Conservation (phyloP, 2,797 vertebrate genomes). For the Lacerta viridis region DNA sequence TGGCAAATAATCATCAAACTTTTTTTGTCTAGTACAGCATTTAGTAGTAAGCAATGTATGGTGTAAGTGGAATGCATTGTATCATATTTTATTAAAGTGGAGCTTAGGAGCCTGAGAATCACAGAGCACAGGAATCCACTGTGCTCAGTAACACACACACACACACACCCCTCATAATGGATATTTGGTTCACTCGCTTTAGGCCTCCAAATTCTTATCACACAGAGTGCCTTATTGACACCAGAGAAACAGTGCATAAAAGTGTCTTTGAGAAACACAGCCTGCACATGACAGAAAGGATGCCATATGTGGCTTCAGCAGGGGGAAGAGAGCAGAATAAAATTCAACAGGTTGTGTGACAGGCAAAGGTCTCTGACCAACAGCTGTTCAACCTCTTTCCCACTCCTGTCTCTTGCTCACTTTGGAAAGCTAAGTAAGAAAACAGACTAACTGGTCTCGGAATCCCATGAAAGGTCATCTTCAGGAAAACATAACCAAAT, state of each 20-base stretch:
- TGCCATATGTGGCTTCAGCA: neutral
- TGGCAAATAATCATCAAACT: neutral
- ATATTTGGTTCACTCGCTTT: neutral
- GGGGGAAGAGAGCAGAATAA: neutral
- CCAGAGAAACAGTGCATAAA: neutral
- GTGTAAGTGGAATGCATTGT: conserved; percentile 25
- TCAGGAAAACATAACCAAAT: neutral
- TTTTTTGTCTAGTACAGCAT: neutral
- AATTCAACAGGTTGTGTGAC: neutral
- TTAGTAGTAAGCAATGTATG: conserved; percentile 13
- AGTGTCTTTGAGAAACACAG: neutral
- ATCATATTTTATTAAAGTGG: conserved; percentile 26
- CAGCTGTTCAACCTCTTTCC: fast-evolving
- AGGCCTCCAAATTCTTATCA: conserved; percentile 3
- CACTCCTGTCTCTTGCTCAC: neutral
- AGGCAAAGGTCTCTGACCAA: neutral
- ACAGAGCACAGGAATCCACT: neutral
- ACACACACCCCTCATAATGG: neutral
- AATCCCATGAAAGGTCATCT: neutral
- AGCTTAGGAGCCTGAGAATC: neutral
- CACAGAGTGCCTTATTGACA: neutral
- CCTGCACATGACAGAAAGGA: neutral
- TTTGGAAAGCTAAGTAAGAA: neutral
- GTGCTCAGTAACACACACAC: neutral
- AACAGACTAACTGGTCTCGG: fast-evolving